Evolutionary conservation across 1,140 invertebrate species (phyloP).

Genomic region (Rhyzopertha dominica): DNA sequence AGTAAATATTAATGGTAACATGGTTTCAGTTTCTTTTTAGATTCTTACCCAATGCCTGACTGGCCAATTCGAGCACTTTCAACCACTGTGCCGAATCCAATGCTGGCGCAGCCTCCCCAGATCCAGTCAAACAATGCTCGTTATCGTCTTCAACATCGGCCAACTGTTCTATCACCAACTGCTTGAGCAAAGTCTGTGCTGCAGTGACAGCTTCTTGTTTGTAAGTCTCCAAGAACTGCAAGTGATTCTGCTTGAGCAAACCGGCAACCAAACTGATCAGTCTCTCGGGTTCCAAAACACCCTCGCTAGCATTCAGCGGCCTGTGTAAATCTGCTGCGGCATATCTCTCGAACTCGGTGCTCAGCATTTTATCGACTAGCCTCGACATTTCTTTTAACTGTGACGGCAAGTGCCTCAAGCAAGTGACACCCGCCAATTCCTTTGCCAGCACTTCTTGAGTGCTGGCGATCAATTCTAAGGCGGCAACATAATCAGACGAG

Average conservation of each 20-base stretch:
- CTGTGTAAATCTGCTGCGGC: slow-evolving; percentile 88
- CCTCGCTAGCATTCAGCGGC: slow-evolving; percentile 57
- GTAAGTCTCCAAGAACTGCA: slow-evolving; percentile 83
- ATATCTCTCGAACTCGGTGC: slow-evolving; percentile 90
- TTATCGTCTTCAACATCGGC: slow-evolving; percentile 60
- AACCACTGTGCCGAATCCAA: slow-evolving; percentile 76
- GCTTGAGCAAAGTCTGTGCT: slow-evolving; percentile 83
- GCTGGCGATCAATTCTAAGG: slow-evolving; percentile 92
- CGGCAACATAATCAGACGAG: slow-evolving; percentile 95
- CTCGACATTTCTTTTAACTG: slow-evolving; percentile 96
- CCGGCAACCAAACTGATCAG: slow-evolving; percentile 85
- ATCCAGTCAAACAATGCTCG: slow-evolving; percentile 59
- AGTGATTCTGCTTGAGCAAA: slow-evolving; percentile 77
- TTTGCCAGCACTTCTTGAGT: slow-evolving; percentile 91
- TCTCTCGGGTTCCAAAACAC: slow-evolving; percentile 76
- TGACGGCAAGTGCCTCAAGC: slow-evolving; percentile 91
- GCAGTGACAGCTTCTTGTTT: slow-evolving; percentile 86
- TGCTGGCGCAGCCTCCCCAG: slow-evolving; percentile 60
- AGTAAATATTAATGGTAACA: neutral
- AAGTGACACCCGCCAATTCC: slow-evolving; percentile 85
- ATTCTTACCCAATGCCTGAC: slow-evolving; percentile 54
- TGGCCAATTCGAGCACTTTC: slow-evolving; percentile 68
- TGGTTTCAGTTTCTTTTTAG: slow-evolving; percentile 4
- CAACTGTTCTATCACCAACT: slow-evolving; percentile 76
- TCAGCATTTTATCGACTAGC: slow-evolving; percentile 95